phyloP scores from a whole-genome alignment of 2,797 vertebrate species.

The Morus bassanus region DNA sequence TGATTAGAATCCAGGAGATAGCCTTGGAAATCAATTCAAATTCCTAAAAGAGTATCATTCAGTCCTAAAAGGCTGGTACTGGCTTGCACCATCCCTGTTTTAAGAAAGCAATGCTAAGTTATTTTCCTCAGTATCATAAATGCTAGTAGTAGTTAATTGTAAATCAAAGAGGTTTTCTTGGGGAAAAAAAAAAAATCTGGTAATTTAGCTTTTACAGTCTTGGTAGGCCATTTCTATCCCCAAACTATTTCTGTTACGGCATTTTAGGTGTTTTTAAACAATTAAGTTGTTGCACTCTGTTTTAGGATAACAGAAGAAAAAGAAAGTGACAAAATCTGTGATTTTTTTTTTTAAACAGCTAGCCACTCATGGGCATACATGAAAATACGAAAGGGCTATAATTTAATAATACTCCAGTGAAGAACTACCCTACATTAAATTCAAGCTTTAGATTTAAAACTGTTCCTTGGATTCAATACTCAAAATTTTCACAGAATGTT shows the following conservation, averaged over 20 bases:
- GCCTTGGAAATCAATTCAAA: neutral
- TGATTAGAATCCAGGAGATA: neutral
- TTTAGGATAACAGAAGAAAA: neutral
- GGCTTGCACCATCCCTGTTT: neutral
- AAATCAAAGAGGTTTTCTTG: neutral
- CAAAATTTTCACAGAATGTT: neutral
- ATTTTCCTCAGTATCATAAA: neutral
- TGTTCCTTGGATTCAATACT: neutral
- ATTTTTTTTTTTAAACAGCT: neutral
- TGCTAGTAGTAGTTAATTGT: neutral
- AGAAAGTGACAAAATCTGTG: neutral
- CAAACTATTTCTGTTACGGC: neutral
- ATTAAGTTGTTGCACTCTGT: neutral
- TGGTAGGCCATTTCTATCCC: neutral
- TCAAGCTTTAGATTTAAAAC: neutral
- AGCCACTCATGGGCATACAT: neutral
- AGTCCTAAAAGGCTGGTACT: neutral
- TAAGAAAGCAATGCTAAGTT: neutral
- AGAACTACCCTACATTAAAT: neutral
- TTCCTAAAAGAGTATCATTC: neutral
- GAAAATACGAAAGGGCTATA: neutral
- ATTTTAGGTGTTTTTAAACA: neutral
- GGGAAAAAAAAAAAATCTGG: neutral
- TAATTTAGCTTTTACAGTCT: neutral
- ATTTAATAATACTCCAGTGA: neutral